Evolutionary conservation across 2,113 vertebrate species (phyloP).

Genomic region (Arenaria interpres): DNA sequence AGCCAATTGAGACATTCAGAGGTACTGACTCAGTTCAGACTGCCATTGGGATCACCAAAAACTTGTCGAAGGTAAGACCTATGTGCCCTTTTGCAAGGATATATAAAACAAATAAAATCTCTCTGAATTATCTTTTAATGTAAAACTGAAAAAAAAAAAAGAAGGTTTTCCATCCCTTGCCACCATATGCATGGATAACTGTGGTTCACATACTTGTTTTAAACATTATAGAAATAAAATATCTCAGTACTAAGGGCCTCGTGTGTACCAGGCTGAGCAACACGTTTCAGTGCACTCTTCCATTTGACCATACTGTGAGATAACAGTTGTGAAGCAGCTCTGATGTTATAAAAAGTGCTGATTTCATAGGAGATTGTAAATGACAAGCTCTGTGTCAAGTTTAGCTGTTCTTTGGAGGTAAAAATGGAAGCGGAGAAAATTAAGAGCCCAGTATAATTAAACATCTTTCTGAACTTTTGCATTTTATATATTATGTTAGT

Average conservation of each 20-base stretch:
- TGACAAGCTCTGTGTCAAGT: not conserved
- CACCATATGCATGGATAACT: rapidly evolving
- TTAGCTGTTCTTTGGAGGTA: not conserved
- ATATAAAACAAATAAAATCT: not conserved
- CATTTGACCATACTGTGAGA: not conserved
- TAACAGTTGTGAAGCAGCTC: not conserved
- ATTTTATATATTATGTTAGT: conserved; percentile 37
- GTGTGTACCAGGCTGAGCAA: not conserved
- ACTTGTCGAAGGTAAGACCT: not conserved
- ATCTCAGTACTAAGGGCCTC: not conserved
- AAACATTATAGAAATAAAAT: not conserved
- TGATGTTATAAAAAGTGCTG: not conserved
- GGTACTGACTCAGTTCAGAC: not conserved
- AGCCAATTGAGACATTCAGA: not conserved
- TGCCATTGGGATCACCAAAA: not conserved
- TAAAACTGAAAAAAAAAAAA: not conserved
- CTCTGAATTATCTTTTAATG: not conserved
- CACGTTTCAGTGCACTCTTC: rapidly evolving
- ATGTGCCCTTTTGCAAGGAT: not conserved
- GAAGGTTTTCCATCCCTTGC: not conserved
- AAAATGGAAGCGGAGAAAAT: conserved; percentile 22
- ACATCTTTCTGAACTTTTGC: conserved; percentile 17
- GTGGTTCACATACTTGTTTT: not conserved
- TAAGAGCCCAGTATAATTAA: conserved; percentile 12
- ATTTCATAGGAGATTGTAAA: conserved; percentile 34